phyloP scores from a whole-genome alignment of 2,113 vertebrate species.

The Epinephelus moara region DNA sequence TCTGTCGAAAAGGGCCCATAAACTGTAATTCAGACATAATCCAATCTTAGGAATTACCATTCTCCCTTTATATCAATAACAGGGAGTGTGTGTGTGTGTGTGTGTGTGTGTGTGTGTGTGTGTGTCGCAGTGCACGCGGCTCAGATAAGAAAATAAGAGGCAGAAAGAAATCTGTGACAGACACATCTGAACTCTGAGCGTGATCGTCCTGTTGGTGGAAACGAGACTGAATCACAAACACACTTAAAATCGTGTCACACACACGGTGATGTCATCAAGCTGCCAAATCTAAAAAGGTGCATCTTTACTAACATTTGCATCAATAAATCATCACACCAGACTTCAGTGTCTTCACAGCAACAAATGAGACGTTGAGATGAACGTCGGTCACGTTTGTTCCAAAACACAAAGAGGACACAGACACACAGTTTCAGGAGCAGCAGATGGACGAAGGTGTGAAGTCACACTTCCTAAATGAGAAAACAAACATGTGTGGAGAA shows the following conservation, averaged over 20 bases:
- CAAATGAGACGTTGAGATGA: background rate
- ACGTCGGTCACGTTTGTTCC: background rate
- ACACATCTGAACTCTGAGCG: slow-evolving; percentile 1
- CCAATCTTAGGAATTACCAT: slow-evolving; percentile 55
- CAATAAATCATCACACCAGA: background rate
- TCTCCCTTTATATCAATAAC: slow-evolving; percentile 32
- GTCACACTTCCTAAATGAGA: background rate
- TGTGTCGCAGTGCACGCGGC: background rate
- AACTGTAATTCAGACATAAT: slow-evolving; percentile 63
- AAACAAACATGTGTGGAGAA: background rate
- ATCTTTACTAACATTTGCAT: no score
- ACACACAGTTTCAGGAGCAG: background rate
- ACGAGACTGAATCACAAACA: slow-evolving; percentile 18
- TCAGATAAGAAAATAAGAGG: slow-evolving; percentile 2
- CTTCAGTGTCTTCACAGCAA: background rate
- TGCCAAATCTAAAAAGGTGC: no score
- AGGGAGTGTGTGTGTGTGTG: background rate
- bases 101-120: background rate
- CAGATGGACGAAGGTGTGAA: background rate
- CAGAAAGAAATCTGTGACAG: slow-evolving; percentile 22
- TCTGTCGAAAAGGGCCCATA: slow-evolving; percentile 40
- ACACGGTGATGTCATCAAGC: no score
- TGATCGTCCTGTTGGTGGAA: slow-evolving; percentile 21
- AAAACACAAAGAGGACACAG: background rate
- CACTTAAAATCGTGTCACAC: background rate